Evolutionary conservation across 2,888 invertebrate species (phyloP).

Genomic region (Drosophila crucigera): DNA sequence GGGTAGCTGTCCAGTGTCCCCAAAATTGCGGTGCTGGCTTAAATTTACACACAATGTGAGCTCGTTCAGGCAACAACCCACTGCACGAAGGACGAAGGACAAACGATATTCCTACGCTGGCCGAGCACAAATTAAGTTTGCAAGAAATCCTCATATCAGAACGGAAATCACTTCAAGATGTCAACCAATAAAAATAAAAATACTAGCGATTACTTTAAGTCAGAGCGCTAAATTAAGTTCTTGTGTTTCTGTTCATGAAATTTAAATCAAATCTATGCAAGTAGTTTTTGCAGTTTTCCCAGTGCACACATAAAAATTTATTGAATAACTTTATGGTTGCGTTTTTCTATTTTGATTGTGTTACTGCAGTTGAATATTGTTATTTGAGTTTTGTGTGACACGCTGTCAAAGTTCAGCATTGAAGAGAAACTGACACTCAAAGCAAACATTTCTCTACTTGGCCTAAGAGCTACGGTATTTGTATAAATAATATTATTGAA

Average conservation of each 20-base stretch:
- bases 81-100: slow-evolving; percentile 9
- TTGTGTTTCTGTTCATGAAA: background rate
- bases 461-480: background rate
- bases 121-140: slow-evolving; percentile 69
- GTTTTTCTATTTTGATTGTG: background rate
- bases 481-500: background rate
- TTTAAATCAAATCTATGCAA: background rate
- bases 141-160: slow-evolving; percentile 33
- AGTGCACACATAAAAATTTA: background rate
- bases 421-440: background rate
- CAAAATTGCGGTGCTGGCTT: slow-evolving; percentile 40
- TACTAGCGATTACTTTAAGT: slow-evolving; percentile 37
- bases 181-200: slow-evolving; percentile 21
- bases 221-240: background rate
- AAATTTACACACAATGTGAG: slow-evolving; percentile 61
- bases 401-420: background rate
- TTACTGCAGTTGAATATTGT: background rate
- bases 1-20: slow-evolving; percentile 50
- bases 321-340: background rate
- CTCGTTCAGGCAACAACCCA: slow-evolving; percentile 28
- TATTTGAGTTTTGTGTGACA: background rate
- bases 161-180: slow-evolving; percentile 63
- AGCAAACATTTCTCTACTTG: background rate
- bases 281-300: background rate
- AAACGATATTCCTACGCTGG: slow-evolving; percentile 24